These are phyloP conservation scores for Drosophila pseudotakahashii DNA, from an alignment of 2,888 invertebrate genomes.

Conservation along the genomic window DNA sequence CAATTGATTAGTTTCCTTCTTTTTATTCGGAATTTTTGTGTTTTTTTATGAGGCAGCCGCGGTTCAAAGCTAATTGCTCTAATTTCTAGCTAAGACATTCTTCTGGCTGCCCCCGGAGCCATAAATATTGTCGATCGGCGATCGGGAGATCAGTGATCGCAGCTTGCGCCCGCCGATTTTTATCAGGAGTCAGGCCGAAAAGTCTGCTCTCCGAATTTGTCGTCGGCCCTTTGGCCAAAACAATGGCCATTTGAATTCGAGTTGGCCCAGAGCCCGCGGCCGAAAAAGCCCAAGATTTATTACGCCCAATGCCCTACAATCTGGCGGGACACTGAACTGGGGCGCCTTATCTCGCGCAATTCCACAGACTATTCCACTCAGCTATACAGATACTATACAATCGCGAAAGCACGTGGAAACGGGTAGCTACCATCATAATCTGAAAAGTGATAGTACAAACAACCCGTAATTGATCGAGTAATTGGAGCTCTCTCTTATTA, in stretches of 20 bases:
- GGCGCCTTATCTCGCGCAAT: conserved; percentile 23
- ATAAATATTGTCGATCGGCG: conserved; percentile 63
- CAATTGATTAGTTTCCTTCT: conserved; percentile 30
- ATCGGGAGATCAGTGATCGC: conserved; percentile 46
- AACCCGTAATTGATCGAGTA: conserved; percentile 35
- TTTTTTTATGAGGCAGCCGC: conserved; percentile 42
- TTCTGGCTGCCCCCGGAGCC: conserved; percentile 44
- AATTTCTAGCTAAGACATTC: conserved; percentile 69
- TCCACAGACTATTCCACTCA: neutral
- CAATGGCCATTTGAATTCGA: conserved; percentile 75
- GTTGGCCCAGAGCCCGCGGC: conserved; percentile 49
- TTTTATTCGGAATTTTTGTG: conserved; percentile 48
- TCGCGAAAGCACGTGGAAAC: conserved; percentile 8
- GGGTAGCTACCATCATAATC: conserved; percentile 2
- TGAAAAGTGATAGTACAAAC: conserved; percentile 23
- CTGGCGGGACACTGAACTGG: conserved; percentile 20
- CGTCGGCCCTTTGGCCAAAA: conserved; percentile 64
- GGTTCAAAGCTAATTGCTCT: conserved; percentile 71
- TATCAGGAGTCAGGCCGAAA: conserved; percentile 51
- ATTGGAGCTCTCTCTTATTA: conserved; percentile 10
- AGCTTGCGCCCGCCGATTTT: conserved; percentile 70
- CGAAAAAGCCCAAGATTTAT: conserved; percentile 67
- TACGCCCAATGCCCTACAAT: conserved; percentile 59
- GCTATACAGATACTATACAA: neutral
- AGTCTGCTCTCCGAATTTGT: conserved; percentile 61